Conservation (phyloP, 2,797 vertebrate species). For the Pseudochirops cupreus region DNA sequence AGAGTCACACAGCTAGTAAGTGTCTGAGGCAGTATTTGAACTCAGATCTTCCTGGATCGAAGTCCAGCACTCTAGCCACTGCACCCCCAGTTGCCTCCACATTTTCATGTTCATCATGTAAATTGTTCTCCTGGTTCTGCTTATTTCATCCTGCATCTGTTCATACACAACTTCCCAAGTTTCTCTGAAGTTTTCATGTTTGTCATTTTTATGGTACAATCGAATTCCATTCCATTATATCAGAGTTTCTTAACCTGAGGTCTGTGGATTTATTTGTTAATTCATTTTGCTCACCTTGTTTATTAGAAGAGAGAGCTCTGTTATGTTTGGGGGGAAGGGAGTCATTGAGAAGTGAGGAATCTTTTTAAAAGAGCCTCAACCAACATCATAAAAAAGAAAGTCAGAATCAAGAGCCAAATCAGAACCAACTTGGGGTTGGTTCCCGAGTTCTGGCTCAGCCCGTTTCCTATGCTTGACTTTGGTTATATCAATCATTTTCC, state of each 20-base stretch:
- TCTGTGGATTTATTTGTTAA: too few relatives aligned
- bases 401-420: too few relatives aligned
- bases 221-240: background rate
- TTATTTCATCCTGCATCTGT: background rate
- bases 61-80: background rate
- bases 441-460: too few relatives aligned
- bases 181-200: background rate
- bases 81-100: background rate
- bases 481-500: background rate
- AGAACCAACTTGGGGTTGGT: too few relatives aligned
- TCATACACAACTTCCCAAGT: background rate
- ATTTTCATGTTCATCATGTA: background rate
- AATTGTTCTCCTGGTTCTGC: background rate
- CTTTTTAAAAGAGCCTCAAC: too few relatives aligned
- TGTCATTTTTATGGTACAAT: background rate
- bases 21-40: background rate
- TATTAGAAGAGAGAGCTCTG: too few relatives aligned
- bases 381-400: too few relatives aligned
- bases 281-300: too few relatives aligned
- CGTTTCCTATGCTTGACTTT: background rate
- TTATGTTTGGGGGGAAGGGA: too few relatives aligned
- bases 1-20: background rate
- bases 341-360: too few relatives aligned
- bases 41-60: background rate
- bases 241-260: too few relatives aligned